These are phyloP conservation scores for Stylophora pistillata DNA, from an alignment of 64 coral and sea anemone species.

Conservation along the genomic window DNA sequence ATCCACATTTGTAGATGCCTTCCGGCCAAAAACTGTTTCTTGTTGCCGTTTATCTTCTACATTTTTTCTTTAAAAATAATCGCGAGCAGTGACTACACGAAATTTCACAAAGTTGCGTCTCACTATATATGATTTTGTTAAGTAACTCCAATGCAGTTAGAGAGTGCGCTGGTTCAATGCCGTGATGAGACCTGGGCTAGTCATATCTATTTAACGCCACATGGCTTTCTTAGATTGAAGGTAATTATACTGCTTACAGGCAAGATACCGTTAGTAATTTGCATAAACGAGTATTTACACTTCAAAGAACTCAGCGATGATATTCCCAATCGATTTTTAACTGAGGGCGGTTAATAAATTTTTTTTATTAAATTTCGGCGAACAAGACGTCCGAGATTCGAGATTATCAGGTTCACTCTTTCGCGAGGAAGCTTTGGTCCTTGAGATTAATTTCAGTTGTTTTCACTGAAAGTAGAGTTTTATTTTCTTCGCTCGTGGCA, in stretches of 20 bases:
- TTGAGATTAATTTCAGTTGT: background rate
- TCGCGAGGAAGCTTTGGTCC: background rate
- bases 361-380: constrained; percentile 8
- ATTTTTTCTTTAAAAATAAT: background rate
- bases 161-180: background rate
- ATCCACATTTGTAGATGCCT: background rate
- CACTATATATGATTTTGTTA: background rate
- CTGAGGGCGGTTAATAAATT: constrained; percentile 14
- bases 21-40: constrained; percentile 26
- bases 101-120: background rate
- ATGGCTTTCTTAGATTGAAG: constrained; percentile 47
- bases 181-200: background rate
- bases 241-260: constrained; percentile 32
- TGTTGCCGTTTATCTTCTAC: background rate
- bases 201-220: constrained; percentile 1
- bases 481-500: constrained; percentile 10
- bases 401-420: background rate
- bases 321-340: constrained; percentile 15
- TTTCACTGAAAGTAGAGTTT: background rate
- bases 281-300: constrained; percentile 51
- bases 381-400: background rate
- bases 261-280: constrained; percentile 54
- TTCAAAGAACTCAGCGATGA: constrained; percentile 32
- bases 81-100: background rate
- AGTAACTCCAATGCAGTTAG: background rate